Conservation (phyloP, 2,797 vertebrate species). For the Cynodonichthys magdalenae region DNA sequence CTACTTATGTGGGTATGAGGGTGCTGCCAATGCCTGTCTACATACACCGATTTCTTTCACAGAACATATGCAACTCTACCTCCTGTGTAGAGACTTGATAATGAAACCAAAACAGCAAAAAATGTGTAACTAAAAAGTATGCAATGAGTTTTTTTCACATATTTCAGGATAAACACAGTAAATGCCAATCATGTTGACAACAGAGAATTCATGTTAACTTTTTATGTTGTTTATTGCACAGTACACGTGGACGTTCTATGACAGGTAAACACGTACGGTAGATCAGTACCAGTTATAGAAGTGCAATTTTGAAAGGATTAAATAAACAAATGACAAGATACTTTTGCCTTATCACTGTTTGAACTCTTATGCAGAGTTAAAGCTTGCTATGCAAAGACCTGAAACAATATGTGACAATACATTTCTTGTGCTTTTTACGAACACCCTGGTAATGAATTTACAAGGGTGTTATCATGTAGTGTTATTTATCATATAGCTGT, state of each 20-base stretch:
- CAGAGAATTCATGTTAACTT: background rate
- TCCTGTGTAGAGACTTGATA: background rate
- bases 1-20: background rate
- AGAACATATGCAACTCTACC: background rate
- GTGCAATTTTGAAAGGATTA: background rate
- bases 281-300: background rate
- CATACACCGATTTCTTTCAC: background rate
- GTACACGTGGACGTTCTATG: background rate
- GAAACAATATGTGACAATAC: slow-evolving; percentile 1
- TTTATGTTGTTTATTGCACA: background rate
- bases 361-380: background rate
- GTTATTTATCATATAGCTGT: slow-evolving; percentile 2
- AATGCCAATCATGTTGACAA: background rate
- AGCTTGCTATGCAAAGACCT: background rate
- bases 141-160: no score
- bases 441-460: background rate
- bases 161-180: slow-evolving; percentile 4
- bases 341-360: no score
- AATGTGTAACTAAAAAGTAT: background rate
- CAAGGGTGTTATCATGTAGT: no score
- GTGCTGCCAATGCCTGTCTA: background rate
- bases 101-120: background rate
- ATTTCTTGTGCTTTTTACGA: background rate
- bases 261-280: slow-evolving; percentile 1
- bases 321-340: no score